These are phyloP conservation scores for Colostygia pectinataria DNA, from an alignment of 2,888 invertebrate species.

Conservation along the genomic window DNA sequence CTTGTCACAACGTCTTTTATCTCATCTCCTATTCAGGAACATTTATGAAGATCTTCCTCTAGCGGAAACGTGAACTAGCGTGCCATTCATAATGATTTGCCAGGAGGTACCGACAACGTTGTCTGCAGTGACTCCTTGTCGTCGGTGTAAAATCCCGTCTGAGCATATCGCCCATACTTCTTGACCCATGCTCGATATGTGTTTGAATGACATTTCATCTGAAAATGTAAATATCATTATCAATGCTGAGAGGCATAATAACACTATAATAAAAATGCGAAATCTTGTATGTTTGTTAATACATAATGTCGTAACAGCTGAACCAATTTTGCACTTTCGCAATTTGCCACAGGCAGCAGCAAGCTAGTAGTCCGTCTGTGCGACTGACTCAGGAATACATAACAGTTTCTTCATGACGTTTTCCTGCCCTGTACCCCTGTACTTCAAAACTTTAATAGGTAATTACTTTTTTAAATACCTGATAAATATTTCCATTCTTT, in stretches of 20 bases:
- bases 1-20: constrained; percentile 27
- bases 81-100: constrained; percentile 85
- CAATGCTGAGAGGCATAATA: too few species aligned
- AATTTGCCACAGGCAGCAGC: too few species aligned
- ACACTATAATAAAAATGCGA: too few species aligned
- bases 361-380: too few species aligned
- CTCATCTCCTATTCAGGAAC: constrained; percentile 14
- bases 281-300: too few species aligned
- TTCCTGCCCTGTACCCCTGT: too few species aligned
- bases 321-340: too few species aligned
- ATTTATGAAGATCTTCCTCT: constrained; percentile 45
- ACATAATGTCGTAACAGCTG: too few species aligned
- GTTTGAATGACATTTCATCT: constrained; percentile 83
- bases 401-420: too few species aligned
- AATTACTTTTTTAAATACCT: too few species aligned
- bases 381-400: too few species aligned
- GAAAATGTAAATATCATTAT: constrained; percentile 29
- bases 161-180: constrained; percentile 91
- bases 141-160: constrained; percentile 86
- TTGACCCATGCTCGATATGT: constrained; percentile 86
- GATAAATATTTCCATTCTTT: constrained; percentile 90
- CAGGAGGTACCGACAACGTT: constrained; percentile 91
- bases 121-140: constrained; percentile 88
- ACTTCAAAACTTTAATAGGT: too few species aligned
- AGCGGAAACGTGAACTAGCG: constrained; percentile 65